Percentiles rank a stretch among this genome's conserved stretches.
Evolutionary conservation across 2,113 vertebrate genomes (phyloP).

Genomic region (Myodes glareolus): DNA sequence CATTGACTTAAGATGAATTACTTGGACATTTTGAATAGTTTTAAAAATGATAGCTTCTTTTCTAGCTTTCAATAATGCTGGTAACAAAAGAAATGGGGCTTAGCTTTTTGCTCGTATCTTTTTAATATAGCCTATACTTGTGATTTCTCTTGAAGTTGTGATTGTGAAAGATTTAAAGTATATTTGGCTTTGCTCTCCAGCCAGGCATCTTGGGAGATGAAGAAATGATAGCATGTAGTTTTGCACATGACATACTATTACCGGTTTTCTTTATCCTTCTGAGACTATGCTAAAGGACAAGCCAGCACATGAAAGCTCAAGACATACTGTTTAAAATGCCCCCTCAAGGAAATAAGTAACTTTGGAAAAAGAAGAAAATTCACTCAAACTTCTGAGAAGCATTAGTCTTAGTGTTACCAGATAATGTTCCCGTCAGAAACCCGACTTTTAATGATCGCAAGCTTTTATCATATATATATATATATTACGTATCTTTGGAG

Average conservation of each 20-base stretch:
- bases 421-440: neutral
- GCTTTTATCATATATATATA: neutral
- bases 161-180: neutral
- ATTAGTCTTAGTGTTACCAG: neutral
- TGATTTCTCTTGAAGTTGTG: neutral
- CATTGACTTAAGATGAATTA: constrained; percentile 85
- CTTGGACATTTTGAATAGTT: constrained; percentile 80
- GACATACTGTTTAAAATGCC: neutral
- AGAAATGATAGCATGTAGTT: neutral
- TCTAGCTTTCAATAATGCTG: constrained; percentile 79
- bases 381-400: neutral
- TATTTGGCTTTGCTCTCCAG: neutral
- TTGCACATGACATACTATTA: neutral
- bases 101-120: constrained; percentile 52
- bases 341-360: neutral
- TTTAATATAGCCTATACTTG: constrained; percentile 11
- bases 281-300: neutral
- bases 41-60: constrained; percentile 81
- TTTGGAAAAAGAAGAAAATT: neutral
- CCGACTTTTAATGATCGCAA: neutral
- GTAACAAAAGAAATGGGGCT: constrained; percentile 69
- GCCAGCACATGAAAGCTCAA: neutral
- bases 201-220: neutral
- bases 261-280: constrained; percentile 10
- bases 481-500: neutral